These are phyloP conservation scores for Lamellibrachia satsuma DNA, from an alignment of 2,888 invertebrate species.

Conservation along the genomic window DNA sequence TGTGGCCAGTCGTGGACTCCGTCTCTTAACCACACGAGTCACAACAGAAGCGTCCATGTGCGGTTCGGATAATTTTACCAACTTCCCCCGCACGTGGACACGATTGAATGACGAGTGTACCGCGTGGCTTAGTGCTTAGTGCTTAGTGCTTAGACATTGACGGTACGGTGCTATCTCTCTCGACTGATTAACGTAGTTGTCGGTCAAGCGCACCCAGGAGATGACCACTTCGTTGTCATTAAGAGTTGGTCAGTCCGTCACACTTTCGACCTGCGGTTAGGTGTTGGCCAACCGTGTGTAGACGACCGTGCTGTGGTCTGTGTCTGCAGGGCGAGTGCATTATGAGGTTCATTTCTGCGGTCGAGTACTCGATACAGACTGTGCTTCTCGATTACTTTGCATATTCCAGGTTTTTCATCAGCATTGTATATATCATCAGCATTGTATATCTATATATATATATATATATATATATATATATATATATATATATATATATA, in stretches of 20 bases:
- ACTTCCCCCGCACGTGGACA: no score
- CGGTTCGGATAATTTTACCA: no score
- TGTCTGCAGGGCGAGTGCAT: background rate
- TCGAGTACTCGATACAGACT: background rate
- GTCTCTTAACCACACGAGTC: no score
- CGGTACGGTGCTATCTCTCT: background rate
- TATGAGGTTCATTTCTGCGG: background rate
- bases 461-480: no score
- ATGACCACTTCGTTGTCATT: background rate
- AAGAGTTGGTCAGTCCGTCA: background rate
- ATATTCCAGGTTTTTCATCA: background rate
- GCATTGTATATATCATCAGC: background rate
- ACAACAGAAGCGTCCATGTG: no score
- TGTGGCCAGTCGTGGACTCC: no score
- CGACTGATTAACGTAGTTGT: background rate
- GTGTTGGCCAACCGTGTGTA: background rate
- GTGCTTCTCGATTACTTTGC: background rate
- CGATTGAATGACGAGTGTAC: no score
- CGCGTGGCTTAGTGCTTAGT: no score
- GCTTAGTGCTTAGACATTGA: background rate
- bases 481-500: no score
- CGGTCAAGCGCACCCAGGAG: background rate
- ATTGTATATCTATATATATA: background rate
- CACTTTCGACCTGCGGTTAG: background rate
- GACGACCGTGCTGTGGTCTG: background rate